Evolutionary conservation across 2,113 vertebrate species (phyloP), one percentile per base, ranked within the genome.

Genomic region (Triplophysa tibetana): DNA sequence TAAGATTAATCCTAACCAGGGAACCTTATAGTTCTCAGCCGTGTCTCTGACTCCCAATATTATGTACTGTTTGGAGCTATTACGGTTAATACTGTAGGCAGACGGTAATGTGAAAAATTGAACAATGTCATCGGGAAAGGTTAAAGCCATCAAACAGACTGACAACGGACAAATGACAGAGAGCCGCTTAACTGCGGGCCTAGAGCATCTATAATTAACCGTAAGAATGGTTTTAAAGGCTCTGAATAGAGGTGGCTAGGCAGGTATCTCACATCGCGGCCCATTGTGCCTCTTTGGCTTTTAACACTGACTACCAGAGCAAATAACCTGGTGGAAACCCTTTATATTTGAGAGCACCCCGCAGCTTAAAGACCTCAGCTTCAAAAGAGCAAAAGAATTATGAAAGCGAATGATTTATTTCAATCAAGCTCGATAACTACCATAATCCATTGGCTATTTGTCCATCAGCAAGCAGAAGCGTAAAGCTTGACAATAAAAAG

Each of bases 41-140:
- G 79, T 63, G 79, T 81, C 78, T 76, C 79, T 77, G 66, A 81
- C 77, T 77, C 52, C 65, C 79, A 84, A 89, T 79, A 86, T 86
- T 81, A 86, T 85, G 79, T 87, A 78, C 77, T 83, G 82, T 86
- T 87, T 85, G 62, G 85, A 87, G 84, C 88, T 89, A 87, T 89
- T 84, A 86, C 43, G 50, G 70, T 87, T 86, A 80, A 87, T 83
- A 86, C 86, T 85, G 82, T 74, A 86, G 78, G 81, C 75, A 81
- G 81, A 88, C 63, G 61, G 88, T 88, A 85, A 84, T 83, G 80
- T 77, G 69, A 76, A 78, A 74, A 85, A 86, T 77, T 85, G 75
- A 90, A 88, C 86, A 87, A 88, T 86, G 85, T 86, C 83, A 85
- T 83, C 19, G 65, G 85, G 82, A 91, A 91, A 92, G 88, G 88